These are phyloP conservation scores for Brevimyrus niger DNA, from an alignment of 2,113 vertebrate species.

Conservation along the genomic window DNA sequence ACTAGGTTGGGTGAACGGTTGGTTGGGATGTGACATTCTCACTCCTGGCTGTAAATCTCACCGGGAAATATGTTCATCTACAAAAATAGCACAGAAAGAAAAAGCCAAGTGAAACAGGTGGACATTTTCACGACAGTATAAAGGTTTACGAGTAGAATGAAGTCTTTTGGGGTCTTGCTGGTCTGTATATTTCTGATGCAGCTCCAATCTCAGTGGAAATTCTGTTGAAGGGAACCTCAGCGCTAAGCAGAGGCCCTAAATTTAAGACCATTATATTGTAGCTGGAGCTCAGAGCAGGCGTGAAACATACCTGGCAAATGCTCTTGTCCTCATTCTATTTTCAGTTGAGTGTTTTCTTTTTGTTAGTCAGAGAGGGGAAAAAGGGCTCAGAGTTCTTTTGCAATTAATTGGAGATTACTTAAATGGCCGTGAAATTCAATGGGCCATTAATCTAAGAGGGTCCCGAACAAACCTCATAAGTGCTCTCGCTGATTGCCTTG, in stretches of 20 bases:
- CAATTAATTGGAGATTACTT: neutral
- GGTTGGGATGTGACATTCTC: neutral
- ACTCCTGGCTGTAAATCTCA: neutral
- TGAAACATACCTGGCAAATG: neutral
- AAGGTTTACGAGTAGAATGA: neutral
- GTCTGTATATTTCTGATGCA: neutral
- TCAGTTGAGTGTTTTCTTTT: neutral
- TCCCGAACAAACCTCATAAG: neutral
- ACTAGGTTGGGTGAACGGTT: neutral
- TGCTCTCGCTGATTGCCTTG: neutral
- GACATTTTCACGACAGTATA: neutral
- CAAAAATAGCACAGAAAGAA: neutral
- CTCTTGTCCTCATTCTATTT: neutral
- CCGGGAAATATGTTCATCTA: neutral
- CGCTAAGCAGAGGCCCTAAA: neutral
- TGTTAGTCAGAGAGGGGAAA: neutral
- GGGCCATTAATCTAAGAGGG: conserved; percentile 4
- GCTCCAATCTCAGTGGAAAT: neutral
- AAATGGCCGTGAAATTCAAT: conserved; percentile 1
- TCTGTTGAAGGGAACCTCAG: neutral
- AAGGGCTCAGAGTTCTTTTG: neutral
- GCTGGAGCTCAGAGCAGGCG: neutral
- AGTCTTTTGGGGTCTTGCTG: neutral
- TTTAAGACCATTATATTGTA: neutral
- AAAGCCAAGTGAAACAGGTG: neutral